phyloP scores from a whole-genome alignment of 2,797 vertebrate genomes.

The Heliangelus exortis region DNA sequence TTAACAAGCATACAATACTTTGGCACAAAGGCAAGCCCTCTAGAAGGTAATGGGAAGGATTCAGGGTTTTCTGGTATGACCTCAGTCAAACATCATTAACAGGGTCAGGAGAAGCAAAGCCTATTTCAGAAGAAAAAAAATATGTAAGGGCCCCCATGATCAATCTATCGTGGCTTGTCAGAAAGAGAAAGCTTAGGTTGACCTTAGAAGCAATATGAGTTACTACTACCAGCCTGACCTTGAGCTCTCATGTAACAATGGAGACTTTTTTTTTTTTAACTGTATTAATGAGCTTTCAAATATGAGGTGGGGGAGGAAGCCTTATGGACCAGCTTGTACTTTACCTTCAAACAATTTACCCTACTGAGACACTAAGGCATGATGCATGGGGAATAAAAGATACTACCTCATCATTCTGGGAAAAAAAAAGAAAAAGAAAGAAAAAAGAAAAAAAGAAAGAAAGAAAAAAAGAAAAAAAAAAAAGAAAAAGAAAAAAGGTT shows the following conservation, averaged over 20 bases:
- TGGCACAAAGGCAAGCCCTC: slow-evolving; percentile 56
- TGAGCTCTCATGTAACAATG: slow-evolving; percentile 67
- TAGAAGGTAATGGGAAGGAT: slow-evolving; percentile 66
- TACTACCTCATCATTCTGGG: background rate
- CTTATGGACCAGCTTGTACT: slow-evolving; percentile 29
- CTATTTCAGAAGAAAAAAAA: slow-evolving; percentile 65
- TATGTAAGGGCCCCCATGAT: slow-evolving; percentile 58
- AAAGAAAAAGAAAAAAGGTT: background rate
- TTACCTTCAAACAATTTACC: slow-evolving; percentile 26
- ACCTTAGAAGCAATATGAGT: slow-evolving; percentile 75
- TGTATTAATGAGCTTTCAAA: slow-evolving; percentile 67
- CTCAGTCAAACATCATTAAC: slow-evolving; percentile 74
- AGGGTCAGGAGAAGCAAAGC: slow-evolving; percentile 72
- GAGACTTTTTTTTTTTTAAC: slow-evolving; percentile 44
- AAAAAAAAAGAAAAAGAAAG: background rate
- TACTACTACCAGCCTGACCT: slow-evolving; percentile 72
- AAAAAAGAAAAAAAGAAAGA: too few species aligned
- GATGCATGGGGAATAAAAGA: background rate
- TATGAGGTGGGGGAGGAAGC: slow-evolving; percentile 46
- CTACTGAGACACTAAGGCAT: slow-evolving; percentile 4
- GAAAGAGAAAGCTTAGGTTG: slow-evolving; percentile 64
- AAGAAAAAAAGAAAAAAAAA: too few species aligned
- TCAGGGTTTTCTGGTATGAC: slow-evolving; percentile 69
- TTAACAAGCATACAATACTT: slow-evolving; percentile 54
- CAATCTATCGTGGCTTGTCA: slow-evolving; percentile 71